Evolutionary conservation across 2,888 invertebrate species (phyloP).

Genomic region (Agrilus cyanescens): DNA sequence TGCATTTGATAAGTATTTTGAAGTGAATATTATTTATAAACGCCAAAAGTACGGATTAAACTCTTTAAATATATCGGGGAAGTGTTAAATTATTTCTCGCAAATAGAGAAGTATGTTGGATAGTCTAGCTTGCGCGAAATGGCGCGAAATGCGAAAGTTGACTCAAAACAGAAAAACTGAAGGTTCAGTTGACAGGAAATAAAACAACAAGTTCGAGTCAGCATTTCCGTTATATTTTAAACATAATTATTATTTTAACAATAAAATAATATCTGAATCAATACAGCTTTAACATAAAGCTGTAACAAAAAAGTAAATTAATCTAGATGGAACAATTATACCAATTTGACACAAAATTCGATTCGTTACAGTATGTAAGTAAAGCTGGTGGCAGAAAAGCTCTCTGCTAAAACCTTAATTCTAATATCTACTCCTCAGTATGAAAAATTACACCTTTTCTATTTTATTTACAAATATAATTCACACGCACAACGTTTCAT

Average conservation of each 20-base stretch:
- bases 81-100: no score
- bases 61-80: no score
- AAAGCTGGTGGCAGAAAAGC: slow-evolving; percentile 14
- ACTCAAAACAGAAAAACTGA: no score
- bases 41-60: no score
- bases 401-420: slow-evolving; percentile 9
- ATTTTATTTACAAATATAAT: slow-evolving; percentile 9
- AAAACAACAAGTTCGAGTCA: no score
- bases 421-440: slow-evolving; percentile 7
- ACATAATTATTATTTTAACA: slow-evolving; percentile 12
- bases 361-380: slow-evolving; percentile 13
- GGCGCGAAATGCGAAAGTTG: no score
- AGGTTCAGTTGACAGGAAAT: no score
- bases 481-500: no score
- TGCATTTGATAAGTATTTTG: no score
- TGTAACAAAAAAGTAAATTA: slow-evolving; percentile 8
- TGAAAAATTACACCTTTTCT: slow-evolving; percentile 13
- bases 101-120: no score
- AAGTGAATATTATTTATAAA: no score
- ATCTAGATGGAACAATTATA: slow-evolving; percentile 10
- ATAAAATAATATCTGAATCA: slow-evolving; percentile 11
- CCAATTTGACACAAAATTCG: slow-evolving; percentile 19
- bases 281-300: slow-evolving; percentile 13
- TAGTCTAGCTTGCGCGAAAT: no score
- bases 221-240: slow-evolving; percentile 10